Base-by-base conservation (phyloP, 2,797 vertebrate genomes). In the Lateolabrax maculatus region DNA sequence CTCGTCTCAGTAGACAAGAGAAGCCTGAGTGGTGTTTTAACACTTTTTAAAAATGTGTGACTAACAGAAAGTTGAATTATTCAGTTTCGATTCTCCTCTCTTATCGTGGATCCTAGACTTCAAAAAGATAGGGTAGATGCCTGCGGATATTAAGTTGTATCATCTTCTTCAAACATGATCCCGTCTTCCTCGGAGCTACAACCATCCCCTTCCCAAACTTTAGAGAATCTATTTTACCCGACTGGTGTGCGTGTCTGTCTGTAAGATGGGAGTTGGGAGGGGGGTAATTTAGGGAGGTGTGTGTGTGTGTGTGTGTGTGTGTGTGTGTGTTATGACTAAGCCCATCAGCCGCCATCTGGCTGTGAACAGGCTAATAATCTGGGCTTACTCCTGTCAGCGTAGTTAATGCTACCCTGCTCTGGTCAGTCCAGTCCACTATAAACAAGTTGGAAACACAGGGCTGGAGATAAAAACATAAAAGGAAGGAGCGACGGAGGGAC, bases 341-440 rank as follows among this genome's bases (percentile, higher is more conserved):
- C 91, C 85, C 88, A 86, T 92, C 92, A 88, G 85, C 79, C 65
- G 77, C 90, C 95, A 95, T 95, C 93, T 95, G 95, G 94, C 90
- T 88, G 80, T 90, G 93, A 95, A 94, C 86, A 89, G 93, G 70
- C 93, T 95, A 94, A 95, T 97, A 96, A 97, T 95, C 95, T 92
- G 90, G 91, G 83, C 71, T 96, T 96, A 96, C 79, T 89, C 84
- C 79, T 85, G 83, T 85, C 88, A 81, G 88, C 57, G 49, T 77
- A 43, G 87, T 91, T 87, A 88, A 85, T 62, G 57, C 85, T 66
- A 52, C 86, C 66, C 80, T 72, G 77, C 90, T 89, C 88, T 80
- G 82, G 52, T 92, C 89, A 78, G 80, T 83, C 76, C 72, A 41
- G 53, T 67, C 37, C 36, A 37, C 72, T 72, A 84, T 80, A 91